A percentile compares a stretch with the other conserved stretches of the same genome.
These are phyloP conservation scores for Apteryx owenii DNA, from an alignment of 2,113 vertebrate species.

Conservation along the genomic window DNA sequence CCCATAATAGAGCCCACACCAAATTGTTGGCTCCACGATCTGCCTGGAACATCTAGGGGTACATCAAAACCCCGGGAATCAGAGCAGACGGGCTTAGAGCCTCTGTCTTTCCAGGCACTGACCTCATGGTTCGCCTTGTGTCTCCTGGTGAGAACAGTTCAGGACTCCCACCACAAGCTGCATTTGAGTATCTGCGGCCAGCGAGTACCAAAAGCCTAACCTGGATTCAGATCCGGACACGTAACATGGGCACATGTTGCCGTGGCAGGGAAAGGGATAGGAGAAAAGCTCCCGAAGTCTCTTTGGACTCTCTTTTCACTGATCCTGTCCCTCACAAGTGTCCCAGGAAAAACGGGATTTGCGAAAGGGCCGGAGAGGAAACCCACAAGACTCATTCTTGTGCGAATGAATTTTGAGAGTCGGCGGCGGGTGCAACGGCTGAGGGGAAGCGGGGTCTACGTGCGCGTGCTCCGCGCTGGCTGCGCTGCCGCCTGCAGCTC, in stretches of 20 bases:
- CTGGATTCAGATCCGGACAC: neutral
- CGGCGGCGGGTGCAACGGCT: no score
- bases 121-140: neutral
- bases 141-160: neutral
- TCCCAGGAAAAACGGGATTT: no score
- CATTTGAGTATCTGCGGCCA: neutral
- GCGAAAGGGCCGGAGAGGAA: no score
- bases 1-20: constrained; percentile 35
- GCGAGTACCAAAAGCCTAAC: rapidly evolving
- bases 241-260: rapidly evolving
- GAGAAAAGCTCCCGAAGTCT: neutral
- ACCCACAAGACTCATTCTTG: no score
- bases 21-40: neutral
- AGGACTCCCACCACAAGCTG: neutral
- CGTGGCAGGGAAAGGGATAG: neutral
- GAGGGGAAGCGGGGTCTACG: no score
- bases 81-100: neutral
- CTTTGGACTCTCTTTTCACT: neutral
- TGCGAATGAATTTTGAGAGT: no score
- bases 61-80: neutral
- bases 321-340: no score
- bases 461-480: no score
- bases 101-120: neutral
- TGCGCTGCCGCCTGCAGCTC: no score
- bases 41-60: neutral